These are phyloP conservation scores for Synanthedon formicaeformis DNA, from an alignment of 2,888 invertebrate species.

Conservation along the genomic window DNA sequence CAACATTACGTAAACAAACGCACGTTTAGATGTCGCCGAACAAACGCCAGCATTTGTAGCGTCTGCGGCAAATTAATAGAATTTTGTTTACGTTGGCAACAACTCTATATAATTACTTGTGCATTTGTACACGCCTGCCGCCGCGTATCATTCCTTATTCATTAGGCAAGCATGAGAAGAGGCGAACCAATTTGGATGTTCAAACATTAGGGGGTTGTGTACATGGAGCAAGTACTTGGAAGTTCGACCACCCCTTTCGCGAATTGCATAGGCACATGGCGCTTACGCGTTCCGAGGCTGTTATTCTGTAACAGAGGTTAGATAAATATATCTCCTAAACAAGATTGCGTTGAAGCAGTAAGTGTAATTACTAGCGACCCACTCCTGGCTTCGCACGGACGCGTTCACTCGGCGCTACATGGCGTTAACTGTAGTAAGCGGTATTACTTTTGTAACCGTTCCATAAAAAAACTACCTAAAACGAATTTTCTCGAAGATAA, in stretches of 20 bases:
- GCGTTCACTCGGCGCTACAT: no score
- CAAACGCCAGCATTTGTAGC: background rate
- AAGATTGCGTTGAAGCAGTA: no score
- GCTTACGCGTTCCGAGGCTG: background rate
- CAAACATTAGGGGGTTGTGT: constrained; percentile 24
- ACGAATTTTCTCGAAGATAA: no score
- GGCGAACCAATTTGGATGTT: constrained; percentile 40
- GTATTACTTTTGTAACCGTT: no score
- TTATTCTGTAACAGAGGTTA: no score
- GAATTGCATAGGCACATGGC: background rate
- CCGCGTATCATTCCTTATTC: constrained; percentile 32
- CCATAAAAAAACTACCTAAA: no score
- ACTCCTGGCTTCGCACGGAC: no score
- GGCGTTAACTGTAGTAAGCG: no score
- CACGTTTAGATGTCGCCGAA: no score
- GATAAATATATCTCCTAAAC: no score
- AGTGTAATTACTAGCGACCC: no score
- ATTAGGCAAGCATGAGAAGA: constrained; percentile 20
- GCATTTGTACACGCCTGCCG: constrained; percentile 22
- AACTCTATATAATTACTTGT: constrained; percentile 37
- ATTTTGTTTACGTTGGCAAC: constrained; percentile 42
- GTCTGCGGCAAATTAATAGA: constrained; percentile 29
- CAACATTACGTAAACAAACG: no score
- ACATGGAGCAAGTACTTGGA: background rate
- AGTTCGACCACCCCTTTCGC: background rate